Conservation (phyloP, 2,113 vertebrate species). For the Genyomyrus donnyi region DNA sequence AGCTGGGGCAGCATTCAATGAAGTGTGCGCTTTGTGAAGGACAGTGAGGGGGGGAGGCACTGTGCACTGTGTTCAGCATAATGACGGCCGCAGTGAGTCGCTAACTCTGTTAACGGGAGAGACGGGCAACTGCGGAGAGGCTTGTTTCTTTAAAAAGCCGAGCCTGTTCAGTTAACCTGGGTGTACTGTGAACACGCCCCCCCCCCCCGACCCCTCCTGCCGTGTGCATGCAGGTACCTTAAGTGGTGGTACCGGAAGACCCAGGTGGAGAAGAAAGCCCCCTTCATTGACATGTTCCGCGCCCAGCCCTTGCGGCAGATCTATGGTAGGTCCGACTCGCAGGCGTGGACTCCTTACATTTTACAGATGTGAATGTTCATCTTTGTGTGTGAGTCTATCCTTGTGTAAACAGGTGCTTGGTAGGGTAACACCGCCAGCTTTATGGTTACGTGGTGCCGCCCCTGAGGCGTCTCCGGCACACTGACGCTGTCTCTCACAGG, state of each 20-base stretch:
- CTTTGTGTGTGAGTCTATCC: not conserved
- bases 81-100: not conserved
- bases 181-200: not conserved
- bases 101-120: not conserved
- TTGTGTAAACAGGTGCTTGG: not conserved
- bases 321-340: constrained; percentile 63
- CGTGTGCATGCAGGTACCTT: constrained; percentile 69
- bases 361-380: not conserved
- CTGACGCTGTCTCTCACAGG: constrained; percentile 53
- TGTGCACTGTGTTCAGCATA: not conserved
- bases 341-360: not conserved
- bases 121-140: not conserved
- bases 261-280: constrained; percentile 79
- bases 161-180: not conserved
- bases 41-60: constrained; percentile 5
- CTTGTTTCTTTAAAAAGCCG: not conserved
- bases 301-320: constrained; percentile 79
- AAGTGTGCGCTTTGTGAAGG: not conserved
- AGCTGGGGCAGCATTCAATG: constrained; percentile 26
- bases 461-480: not conserved
- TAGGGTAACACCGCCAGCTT: not conserved
- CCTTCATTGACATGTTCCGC: constrained; percentile 86
- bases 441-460: not conserved
- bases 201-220: not conserved
- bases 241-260: constrained; percentile 92